A percentile compares a stretch with the other conserved stretches of the same genome.
These are phyloP conservation scores for Chelonoidis abingdonii DNA, from an alignment of 2,113 vertebrate species.

Conservation along the genomic window DNA sequence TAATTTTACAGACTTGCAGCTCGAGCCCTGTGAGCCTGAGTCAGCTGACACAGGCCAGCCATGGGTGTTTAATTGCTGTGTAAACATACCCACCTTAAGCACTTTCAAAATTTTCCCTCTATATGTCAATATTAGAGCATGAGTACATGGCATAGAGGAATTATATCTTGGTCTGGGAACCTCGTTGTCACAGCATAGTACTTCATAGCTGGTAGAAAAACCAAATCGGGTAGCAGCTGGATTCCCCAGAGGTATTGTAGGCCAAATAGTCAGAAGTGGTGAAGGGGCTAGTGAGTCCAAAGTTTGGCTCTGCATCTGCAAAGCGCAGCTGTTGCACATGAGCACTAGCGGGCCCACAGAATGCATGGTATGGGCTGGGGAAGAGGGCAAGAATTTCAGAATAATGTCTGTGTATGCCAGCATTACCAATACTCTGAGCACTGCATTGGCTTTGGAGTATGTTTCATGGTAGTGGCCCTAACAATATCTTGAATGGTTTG, in stretches of 20 bases:
- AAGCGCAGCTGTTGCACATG: neutral
- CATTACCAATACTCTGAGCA: neutral
- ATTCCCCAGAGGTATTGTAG: accelerated
- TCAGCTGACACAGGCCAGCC: neutral
- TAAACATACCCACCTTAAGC: neutral
- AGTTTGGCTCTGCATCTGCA: neutral
- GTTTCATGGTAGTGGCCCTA: neutral
- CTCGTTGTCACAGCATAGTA: neutral
- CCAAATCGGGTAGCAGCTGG: neutral
- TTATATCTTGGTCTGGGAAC: neutral
- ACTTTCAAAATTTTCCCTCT: neutral
- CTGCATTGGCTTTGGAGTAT: neutral
- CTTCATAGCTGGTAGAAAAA: neutral
- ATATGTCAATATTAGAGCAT: neutral
- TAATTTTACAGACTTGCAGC: neutral
- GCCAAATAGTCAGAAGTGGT: too few species aligned
- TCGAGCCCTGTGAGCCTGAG: too few species aligned
- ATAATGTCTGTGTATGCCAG: accelerated
- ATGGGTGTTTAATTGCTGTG: neutral
- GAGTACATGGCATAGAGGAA: neutral
- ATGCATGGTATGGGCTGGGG: neutral
- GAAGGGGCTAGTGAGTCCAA: neutral
- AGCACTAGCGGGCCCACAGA: accelerated
- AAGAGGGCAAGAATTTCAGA: neutral
- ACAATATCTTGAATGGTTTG: neutral